Conservation (phyloP, 2,113 vertebrate genomes). For the Eubucco bourcierii region DNA sequence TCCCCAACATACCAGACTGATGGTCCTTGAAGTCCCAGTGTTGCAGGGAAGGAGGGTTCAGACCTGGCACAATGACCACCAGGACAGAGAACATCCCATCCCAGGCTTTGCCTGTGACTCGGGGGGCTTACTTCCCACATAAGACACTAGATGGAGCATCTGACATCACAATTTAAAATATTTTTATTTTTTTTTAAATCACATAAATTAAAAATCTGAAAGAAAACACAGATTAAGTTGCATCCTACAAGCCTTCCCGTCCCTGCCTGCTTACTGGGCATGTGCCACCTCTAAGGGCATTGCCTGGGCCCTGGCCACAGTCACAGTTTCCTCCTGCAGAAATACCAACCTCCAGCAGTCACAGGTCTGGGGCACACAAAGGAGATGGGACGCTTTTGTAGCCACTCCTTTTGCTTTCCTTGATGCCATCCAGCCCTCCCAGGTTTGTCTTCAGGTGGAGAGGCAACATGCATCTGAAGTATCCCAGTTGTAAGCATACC, state of each 20-base stretch:
- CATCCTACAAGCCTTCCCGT: not conserved
- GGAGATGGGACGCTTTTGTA: not conserved
- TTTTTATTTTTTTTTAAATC: not conserved
- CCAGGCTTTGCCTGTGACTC: not conserved
- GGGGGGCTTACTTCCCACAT: not conserved
- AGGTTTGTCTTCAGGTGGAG: not conserved
- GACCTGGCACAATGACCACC: fast-evolving
- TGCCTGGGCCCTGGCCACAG: not conserved
- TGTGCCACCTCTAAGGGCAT: fast-evolving
- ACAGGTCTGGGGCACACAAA: fast-evolving
- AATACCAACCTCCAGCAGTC: not conserved
- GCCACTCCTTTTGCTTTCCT: not conserved
- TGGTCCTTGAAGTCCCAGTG: fast-evolving
- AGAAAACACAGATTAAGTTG: not conserved
- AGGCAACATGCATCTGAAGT: fast-evolving
- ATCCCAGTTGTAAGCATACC: not conserved
- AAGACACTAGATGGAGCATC: slow-evolving; percentile 65
- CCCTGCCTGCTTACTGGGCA: not conserved
- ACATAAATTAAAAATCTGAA: not conserved
- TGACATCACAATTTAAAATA: not conserved
- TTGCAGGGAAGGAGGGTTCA: not conserved
- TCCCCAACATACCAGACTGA: not conserved
- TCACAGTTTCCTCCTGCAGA: not conserved
- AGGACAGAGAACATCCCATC: not conserved
- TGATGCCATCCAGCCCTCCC: not conserved